Base-by-base conservation (phyloP, 2,797 vertebrate species). In the Nyctalus aviator region DNA sequence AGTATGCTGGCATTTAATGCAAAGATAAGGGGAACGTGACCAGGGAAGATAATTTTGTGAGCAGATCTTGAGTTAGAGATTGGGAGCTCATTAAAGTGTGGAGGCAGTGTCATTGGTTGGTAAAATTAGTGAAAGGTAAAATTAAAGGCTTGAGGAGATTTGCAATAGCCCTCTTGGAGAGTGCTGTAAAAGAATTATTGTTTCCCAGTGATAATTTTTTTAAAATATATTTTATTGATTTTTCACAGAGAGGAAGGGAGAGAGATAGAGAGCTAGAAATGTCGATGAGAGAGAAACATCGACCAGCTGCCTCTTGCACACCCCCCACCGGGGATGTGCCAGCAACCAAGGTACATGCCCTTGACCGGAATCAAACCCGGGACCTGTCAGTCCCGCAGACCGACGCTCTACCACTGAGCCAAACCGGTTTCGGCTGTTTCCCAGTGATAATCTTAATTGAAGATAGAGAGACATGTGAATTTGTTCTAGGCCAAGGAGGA, bases 21-120 rank as follows among this genome's bases (percentile, higher is more conserved):
- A 90, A 77, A 94, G 15, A 37, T 84, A 76, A 75, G 23, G 32
- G 23, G 32, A 30, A 84, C 44, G 25, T 7, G 35, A 32, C 13
- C 48, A 44, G 59, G 27, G 25, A 81, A 53, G 59, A n/a, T 84
- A 79, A 66, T 87, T 95, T 78, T 7, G 6, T 73, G 66, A 90
- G 73, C 21, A 96, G 27, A 89, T 84, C 50, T 86, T 78, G 20
- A 91, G 57, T 27, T 84, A 46, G 81, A 92, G 64, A 57, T 66
- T 44, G 23, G 30, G 27, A 83, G 14, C 46, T 90, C 68, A 59
- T 50, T 71, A 30, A 92, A 82, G 17, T 50, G 64, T 90, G 30
- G 48, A 87, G 21, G 48, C n/a, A 91, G 13, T 25, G 48, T 62
- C 35, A 35, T 81, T 88, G 73, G 20, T 53, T 83, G 46, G n/a